Evolutionary conservation across 2,888 invertebrate genomes (phyloP), one percentile per base, ranked within the genome.

Genomic region (Anoplius nigerrimus): DNA sequence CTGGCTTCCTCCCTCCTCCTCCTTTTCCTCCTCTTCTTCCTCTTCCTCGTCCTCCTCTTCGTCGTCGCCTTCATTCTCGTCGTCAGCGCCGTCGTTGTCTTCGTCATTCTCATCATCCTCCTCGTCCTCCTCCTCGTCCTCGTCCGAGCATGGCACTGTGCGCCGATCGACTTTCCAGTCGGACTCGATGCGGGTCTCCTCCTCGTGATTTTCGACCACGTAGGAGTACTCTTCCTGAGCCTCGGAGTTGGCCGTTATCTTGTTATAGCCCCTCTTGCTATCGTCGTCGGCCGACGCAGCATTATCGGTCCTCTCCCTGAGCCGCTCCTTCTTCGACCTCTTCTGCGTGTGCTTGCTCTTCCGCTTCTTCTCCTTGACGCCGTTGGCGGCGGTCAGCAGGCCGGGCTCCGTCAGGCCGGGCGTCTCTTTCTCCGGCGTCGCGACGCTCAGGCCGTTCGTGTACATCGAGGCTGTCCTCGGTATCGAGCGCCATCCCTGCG

Each of bases 401-500:
- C 54, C 53, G 22, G n/a, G 11, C 6, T 11, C 34, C 4, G 34
- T 34, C 4, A 34, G 2, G 11, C 34, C 8, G 11, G 64, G 13
- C 20, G 54, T n/a, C 20, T 59, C 61, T 13, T 62, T 57, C 43
- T 72, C 72, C 46, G 71, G 66, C 43, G 55, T 20, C 24, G 42
- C 51, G 13, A 66, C 58, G 2, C 62, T 69, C 5, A 69, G 21
- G 2, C 66, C 62, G 20, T 68, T 62, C 48, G 83, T 74, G 61
- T 87, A 87, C 11, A 84, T 75, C n/a, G 86, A 83, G 87, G 93
- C 93, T 58, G 95, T 95, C 82, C 94, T 92, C 81, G 95, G 95
- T 89, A 94, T 94, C 67, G 94, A 94, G 69, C 94, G 92, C 96
- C 95, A 95, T 82, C 95, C 95, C 87, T 92, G 91, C 52, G 94